Percentiles rank a stretch among this genome's conserved stretches.
These are phyloP conservation scores for Pediacus dermestoides DNA, from an alignment of 2,888 invertebrate genomes.

Conservation along the genomic window DNA sequence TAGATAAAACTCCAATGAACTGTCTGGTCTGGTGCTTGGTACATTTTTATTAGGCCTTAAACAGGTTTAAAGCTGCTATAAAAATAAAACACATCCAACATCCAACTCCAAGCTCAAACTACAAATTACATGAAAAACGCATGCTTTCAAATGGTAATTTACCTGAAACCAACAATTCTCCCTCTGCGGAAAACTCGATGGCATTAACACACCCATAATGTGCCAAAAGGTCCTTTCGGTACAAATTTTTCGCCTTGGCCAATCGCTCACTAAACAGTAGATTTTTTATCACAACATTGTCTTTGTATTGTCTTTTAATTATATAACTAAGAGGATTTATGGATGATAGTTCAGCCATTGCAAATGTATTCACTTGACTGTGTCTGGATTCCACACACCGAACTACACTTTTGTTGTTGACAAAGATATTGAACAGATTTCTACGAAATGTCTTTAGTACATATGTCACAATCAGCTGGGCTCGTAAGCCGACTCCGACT, in stretches of 20 bases:
- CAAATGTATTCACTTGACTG: slow-evolving; percentile 15
- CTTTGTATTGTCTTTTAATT: slow-evolving; percentile 60
- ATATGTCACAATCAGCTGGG: slow-evolving; percentile 47
- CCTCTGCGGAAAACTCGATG: slow-evolving; percentile 88
- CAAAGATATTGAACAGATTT: slow-evolving; percentile 12
- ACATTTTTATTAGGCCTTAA: no score
- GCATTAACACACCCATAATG: slow-evolving; percentile 97
- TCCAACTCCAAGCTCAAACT: no score
- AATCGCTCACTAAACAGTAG: slow-evolving; percentile 61
- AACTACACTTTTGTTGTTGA: slow-evolving; percentile 14
- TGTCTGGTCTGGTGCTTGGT: no score
- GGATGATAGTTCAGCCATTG: slow-evolving; percentile 51
- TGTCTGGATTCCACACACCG: slow-evolving; percentile 10
- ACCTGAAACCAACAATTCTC: slow-evolving; percentile 86
- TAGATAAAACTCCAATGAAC: no score
- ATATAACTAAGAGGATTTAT: slow-evolving; percentile 61
- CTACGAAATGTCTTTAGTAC: slow-evolving; percentile 17
- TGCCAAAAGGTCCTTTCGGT: slow-evolving; percentile 77
- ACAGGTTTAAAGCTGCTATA: no score
- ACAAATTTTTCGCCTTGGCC: slow-evolving; percentile 69
- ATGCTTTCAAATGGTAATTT: no score
- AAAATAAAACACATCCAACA: no score
- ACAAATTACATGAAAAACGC: no score
- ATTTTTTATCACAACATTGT: slow-evolving; percentile 57
- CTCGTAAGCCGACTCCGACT: slow-evolving; percentile 21